Percentiles rank a stretch among this genome's conserved stretches.
Conservation (phyloP, 2,113 vertebrate genomes). For the Strigops habroptila region DNA sequence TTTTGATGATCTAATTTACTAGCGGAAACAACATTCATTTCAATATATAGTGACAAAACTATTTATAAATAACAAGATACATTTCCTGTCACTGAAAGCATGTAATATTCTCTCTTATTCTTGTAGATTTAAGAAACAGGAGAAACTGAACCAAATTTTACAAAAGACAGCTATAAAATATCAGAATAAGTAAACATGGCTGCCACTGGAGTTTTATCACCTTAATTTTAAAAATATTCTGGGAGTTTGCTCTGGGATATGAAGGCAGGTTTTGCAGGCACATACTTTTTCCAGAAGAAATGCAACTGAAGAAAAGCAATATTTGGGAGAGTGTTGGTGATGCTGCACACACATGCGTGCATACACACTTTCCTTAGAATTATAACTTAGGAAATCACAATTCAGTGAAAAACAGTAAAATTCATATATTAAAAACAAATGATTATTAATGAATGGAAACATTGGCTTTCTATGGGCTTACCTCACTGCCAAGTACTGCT, state of each 20-base stretch:
- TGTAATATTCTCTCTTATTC: background rate
- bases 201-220: fast-evolving
- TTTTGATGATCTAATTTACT: background rate
- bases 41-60: background rate
- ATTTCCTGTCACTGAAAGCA: background rate
- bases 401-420: background rate
- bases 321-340: background rate
- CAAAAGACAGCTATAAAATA: background rate
- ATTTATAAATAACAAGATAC: background rate
- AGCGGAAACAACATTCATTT: background rate
- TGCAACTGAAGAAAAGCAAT: background rate
- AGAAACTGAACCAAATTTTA: background rate
- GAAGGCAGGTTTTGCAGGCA: background rate
- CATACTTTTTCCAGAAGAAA: background rate
- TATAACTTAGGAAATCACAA: background rate
- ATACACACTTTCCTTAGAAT: background rate
- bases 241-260: background rate
- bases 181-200: background rate
- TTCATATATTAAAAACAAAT: background rate
- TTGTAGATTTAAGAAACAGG: background rate
- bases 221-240: background rate
- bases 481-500: background rate
- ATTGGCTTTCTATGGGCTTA: background rate
- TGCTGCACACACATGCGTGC: no score
- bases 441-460: background rate